A percentile compares a stretch with the other conserved stretches of the same genome.
These are phyloP conservation scores for Cydia fagiglandana DNA, from an alignment of 1,140 invertebrate species.

Conservation along the genomic window DNA sequence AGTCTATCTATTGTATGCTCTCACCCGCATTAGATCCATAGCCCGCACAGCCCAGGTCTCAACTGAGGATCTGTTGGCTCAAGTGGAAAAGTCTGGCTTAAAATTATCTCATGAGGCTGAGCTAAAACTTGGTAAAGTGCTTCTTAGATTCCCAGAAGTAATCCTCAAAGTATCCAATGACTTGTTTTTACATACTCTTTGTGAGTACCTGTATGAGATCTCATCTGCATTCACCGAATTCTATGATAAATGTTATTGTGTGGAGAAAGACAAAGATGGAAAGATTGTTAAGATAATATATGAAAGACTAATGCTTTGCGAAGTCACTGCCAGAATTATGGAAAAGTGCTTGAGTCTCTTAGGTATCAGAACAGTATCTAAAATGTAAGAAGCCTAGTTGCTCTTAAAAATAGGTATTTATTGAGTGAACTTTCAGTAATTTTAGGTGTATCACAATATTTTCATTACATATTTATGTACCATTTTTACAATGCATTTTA, in stretches of 20 bases:
- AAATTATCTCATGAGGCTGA: constrained; percentile 94
- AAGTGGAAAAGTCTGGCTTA: constrained; percentile 80
- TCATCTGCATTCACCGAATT: constrained; percentile 97
- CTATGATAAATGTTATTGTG: constrained; percentile 98
- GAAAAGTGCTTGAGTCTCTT: constrained; percentile 93
- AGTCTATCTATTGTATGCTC: constrained; percentile 97
- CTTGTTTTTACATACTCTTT: constrained; percentile 92
- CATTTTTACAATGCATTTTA: constrained; percentile 34
- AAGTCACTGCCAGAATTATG: constrained; percentile 94
- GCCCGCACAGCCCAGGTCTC: constrained; percentile 86
- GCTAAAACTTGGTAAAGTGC: constrained; percentile 95
- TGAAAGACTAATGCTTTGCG: constrained; percentile 93
- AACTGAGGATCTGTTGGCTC: constrained; percentile 77
- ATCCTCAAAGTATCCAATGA: constrained; percentile 91
- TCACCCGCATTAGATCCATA: constrained; percentile 96
- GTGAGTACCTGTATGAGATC: constrained; percentile 98
- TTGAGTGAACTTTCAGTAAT: constrained; percentile 25
- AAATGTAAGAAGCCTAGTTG: constrained; percentile 85
- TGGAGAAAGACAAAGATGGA: constrained; percentile 91
- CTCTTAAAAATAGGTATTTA: constrained; percentile 35
- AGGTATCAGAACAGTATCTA: constrained; percentile 93
- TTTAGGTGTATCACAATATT: constrained; percentile 22
- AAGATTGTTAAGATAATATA: constrained; percentile 92
- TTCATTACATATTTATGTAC: constrained; percentile 31
- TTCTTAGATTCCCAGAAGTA: constrained; percentile 93